phyloP scores from a whole-genome alignment of 2,113 vertebrate species.

The Ascaphus truei region DNA sequence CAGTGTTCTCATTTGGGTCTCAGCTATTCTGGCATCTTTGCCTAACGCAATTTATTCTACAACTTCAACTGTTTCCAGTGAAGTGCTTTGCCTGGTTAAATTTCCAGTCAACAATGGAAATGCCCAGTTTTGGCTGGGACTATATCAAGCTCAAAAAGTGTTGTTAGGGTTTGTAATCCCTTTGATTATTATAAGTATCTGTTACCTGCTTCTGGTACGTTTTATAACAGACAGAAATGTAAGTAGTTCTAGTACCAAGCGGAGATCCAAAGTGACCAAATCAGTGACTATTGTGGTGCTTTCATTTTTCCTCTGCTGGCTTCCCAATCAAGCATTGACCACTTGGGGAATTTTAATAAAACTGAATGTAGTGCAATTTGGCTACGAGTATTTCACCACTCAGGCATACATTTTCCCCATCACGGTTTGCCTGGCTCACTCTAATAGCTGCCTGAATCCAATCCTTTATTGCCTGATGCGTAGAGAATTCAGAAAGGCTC shows the following conservation, averaged over 20 bases:
- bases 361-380: slow-evolving; percentile 87
- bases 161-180: slow-evolving; percentile 87
- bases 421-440: slow-evolving; percentile 91
- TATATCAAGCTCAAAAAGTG: slow-evolving; percentile 91
- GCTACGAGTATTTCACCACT: slow-evolving; percentile 82
- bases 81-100: slow-evolving; percentile 86
- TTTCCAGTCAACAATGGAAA: slow-evolving; percentile 76
- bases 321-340: slow-evolving; percentile 93
- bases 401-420: slow-evolving; percentile 89
- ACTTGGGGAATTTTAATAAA: slow-evolving; percentile 91
- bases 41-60: slow-evolving; percentile 90
- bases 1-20: slow-evolving; percentile 74
- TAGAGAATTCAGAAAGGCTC: slow-evolving; percentile 86
- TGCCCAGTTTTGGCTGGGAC: slow-evolving; percentile 84
- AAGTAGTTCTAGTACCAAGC: slow-evolving; percentile 64
- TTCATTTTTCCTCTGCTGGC: slow-evolving; percentile 92
- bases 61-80: slow-evolving; percentile 72
- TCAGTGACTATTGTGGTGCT: slow-evolving; percentile 91
- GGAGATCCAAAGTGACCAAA: slow-evolving; percentile 87
- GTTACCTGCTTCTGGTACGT: slow-evolving; percentile 83
- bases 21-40: slow-evolving; percentile 75
- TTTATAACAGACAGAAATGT: slow-evolving; percentile 76
- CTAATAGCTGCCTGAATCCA: slow-evolving; percentile 95
- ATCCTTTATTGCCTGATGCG: slow-evolving; percentile 92
- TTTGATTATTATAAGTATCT: slow-evolving; percentile 73